Conservation (phyloP, 2,113 vertebrate species). For the Myotis brandtii region DNA sequence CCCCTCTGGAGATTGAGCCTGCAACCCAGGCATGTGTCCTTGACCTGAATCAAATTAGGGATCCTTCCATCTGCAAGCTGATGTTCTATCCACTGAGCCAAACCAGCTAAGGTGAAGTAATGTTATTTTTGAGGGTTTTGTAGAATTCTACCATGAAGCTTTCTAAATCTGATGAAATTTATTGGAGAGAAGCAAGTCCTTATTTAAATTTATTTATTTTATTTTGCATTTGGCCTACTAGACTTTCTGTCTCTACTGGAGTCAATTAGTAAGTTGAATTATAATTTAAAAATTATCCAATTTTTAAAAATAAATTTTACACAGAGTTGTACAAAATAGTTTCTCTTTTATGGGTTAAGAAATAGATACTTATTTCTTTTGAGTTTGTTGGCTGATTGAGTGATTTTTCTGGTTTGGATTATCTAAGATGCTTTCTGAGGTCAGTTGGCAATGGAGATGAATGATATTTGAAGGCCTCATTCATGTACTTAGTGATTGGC, state of each 20-base stretch:
- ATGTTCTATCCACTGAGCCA: too few species aligned
- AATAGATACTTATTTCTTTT: neutral
- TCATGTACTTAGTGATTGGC: neutral
- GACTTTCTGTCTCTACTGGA: neutral
- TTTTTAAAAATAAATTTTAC: neutral
- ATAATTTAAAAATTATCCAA: neutral
- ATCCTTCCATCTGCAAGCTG: too few species aligned
- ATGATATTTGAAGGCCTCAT: neutral
- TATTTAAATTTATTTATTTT: neutral
- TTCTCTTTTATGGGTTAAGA: neutral
- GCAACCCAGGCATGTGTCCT: too few species aligned
- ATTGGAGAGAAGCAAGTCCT: neutral
- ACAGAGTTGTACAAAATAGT: neutral
- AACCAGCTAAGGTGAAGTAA: neutral
- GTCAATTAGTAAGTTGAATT: neutral
- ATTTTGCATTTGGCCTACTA: neutral
- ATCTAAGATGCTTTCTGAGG: neutral
- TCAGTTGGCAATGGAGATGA: neutral
- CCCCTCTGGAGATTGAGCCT: too few species aligned
- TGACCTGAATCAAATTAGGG: too few species aligned
- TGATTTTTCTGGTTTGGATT: neutral
- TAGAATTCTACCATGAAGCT: neutral
- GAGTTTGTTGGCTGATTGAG: neutral
- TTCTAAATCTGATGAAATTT: conserved; percentile 8
- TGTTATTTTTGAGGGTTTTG: neutral